Conservation (phyloP, 2,113 vertebrate genomes). For the Dromas ardeola region DNA sequence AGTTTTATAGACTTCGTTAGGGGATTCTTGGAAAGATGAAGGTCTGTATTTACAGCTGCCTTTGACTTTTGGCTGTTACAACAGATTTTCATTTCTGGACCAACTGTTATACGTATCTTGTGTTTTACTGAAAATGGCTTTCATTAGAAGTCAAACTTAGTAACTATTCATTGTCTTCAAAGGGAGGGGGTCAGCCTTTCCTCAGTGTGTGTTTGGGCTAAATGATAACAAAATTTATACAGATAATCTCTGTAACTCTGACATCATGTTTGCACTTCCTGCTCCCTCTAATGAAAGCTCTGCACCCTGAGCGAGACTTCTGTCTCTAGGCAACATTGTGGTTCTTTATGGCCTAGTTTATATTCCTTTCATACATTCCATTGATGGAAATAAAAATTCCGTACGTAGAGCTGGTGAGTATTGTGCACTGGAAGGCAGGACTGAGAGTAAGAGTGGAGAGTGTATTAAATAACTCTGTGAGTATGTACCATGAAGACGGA, state of each 20-base stretch:
- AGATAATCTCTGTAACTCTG: slow-evolving; percentile 24
- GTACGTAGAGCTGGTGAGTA: neutral
- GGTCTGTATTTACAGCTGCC: slow-evolving; percentile 47
- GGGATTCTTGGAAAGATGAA: slow-evolving; percentile 37
- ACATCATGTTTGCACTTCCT: slow-evolving; percentile 38
- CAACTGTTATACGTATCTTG: neutral
- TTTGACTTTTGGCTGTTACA: slow-evolving; percentile 60
- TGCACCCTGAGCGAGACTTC: neutral
- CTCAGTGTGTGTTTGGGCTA: slow-evolving; percentile 41
- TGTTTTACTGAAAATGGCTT: slow-evolving; percentile 20
- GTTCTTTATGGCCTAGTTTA: slow-evolving; percentile 12
- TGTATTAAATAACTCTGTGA: neutral
- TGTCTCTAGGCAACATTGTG: neutral
- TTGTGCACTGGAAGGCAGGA: neutral
- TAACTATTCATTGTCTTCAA: slow-evolving; percentile 16
- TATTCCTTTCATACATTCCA: slow-evolving; percentile 20
- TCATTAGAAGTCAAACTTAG: slow-evolving; percentile 11
- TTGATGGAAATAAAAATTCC: slow-evolving; percentile 8
- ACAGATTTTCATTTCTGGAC: slow-evolving; percentile 11
- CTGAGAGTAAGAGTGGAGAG: neutral
- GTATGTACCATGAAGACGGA: neutral
- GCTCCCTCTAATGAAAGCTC: neutral
- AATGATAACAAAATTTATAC: slow-evolving; percentile 41
- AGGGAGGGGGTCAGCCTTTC: neutral
- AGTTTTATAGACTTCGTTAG: slow-evolving; percentile 52